Percentiles rank a stretch among this genome's conserved stretches.
These are phyloP conservation scores for Scolanthus callimorphus DNA, from an alignment of 92 coral and sea anemone genomes.

Conservation along the genomic window DNA sequence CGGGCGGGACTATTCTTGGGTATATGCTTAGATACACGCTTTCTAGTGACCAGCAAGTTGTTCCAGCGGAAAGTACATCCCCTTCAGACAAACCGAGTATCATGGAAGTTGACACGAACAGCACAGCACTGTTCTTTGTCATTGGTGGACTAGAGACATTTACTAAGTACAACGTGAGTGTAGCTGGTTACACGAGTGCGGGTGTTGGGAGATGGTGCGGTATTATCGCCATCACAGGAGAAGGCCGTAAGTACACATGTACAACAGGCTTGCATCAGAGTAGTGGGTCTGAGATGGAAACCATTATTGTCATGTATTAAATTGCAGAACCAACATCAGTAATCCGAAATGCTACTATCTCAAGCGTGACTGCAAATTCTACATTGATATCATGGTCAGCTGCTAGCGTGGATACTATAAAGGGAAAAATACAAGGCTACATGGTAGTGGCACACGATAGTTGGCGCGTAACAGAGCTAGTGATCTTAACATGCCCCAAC, in stretches of 20 bases:
- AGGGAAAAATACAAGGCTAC: constrained; percentile 17
- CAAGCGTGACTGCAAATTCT: too few relatives aligned
- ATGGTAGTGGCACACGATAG: constrained; percentile 3
- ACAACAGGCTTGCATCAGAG: too few relatives aligned
- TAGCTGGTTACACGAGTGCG: constrained; percentile 13
- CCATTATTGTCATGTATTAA: too few relatives aligned
- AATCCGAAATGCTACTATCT: too few relatives aligned
- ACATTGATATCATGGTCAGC: too few relatives aligned
- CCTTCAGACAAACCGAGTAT: not conserved
- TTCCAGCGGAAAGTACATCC: not conserved
- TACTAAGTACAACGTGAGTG: constrained; percentile 18
- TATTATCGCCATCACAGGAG: constrained; percentile 13
- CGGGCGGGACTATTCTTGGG: constrained; percentile 1
- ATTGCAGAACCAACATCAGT: too few relatives aligned
- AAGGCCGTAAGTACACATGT: constrained; percentile 25
- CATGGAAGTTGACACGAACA: not conserved
- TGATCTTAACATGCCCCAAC: not conserved
- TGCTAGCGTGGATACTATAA: constrained; percentile 1
- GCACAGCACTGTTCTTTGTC: not conserved
- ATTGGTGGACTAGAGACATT: constrained; percentile 19
- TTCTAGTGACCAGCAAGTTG: too few relatives aligned
- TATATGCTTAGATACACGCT: constrained; percentile 9
- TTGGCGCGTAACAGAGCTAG: constrained; percentile 1
- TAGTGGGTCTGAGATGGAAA: too few relatives aligned
- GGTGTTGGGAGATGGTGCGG: constrained; percentile 18